phyloP scores from a whole-genome alignment of 2,797 vertebrate genomes.

The Rhynchonycteris naso region DNA sequence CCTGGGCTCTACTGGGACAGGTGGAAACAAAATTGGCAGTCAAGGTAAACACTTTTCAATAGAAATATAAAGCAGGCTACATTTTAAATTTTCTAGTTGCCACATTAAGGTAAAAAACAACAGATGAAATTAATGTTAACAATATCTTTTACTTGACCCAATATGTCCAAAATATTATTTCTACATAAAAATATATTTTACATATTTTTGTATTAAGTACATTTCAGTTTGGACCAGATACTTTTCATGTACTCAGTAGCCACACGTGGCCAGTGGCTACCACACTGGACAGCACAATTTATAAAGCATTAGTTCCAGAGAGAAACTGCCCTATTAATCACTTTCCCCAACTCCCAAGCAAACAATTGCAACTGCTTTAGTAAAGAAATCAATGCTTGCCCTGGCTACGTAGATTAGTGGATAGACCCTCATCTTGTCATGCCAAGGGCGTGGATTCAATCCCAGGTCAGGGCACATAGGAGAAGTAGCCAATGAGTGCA shows the following conservation, averaged over 20 bases:
- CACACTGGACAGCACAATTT: not conserved
- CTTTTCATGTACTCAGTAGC: not conserved
- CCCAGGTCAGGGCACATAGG: too few relatives aligned
- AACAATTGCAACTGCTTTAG: not conserved
- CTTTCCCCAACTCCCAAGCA: not conserved
- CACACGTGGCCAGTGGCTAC: not conserved
- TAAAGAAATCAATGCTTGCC: not conserved
- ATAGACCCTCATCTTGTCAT: too few relatives aligned
- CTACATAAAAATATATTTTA: not conserved
- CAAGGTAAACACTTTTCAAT: not conserved
- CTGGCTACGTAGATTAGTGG: too few relatives aligned
- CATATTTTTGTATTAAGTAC: not conserved
- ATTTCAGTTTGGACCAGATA: not conserved
- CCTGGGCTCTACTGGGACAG: too few relatives aligned
- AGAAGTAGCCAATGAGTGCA: too few relatives aligned
- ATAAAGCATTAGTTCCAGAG: not conserved
- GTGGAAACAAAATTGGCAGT: not conserved
- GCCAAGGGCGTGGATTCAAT: too few relatives aligned
- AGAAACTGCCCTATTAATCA: not conserved
- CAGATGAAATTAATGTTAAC: not conserved
- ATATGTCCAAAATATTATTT: constrained; percentile 1
- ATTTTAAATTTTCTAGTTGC: not conserved
- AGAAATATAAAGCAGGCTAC: not conserved
- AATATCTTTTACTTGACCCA: not conserved
- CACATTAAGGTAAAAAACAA: not conserved